Percentiles rank a stretch among this genome's conserved stretches.
Conservation (phyloP, 1,140 invertebrate genomes). For the Ctenoplectra terminalis region DNA sequence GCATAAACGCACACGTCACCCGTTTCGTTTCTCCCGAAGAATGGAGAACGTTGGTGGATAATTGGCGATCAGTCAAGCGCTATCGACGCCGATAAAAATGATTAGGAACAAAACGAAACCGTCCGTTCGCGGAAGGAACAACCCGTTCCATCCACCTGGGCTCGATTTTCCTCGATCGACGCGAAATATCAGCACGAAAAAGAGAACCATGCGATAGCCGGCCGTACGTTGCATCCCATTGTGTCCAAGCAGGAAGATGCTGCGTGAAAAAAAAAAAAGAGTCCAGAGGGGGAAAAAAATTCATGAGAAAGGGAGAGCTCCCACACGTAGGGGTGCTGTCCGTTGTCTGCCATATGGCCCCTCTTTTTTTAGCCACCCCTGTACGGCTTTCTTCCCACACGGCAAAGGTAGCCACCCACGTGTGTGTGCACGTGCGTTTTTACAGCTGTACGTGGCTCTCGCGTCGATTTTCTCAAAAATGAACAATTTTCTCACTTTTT, state of each 20-base stretch:
- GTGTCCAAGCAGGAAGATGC: conserved; percentile 62
- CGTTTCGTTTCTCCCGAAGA: not conserved
- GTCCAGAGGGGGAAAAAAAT: conserved; percentile 46
- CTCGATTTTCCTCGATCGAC: conserved; percentile 23
- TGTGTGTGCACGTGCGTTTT: conserved; percentile 29
- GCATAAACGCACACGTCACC: not conserved
- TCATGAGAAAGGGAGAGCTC: conserved; percentile 72
- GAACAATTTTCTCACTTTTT: no score
- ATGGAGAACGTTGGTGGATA: not conserved
- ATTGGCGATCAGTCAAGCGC: conserved; percentile 33
- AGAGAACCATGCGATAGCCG: no score
- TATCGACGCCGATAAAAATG: conserved; percentile 17
- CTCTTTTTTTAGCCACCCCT: conserved; percentile 74
- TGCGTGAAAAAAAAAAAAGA: conserved; percentile 37
- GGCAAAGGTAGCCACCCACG: conserved; percentile 56
- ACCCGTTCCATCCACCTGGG: not conserved
- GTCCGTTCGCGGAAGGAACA: not conserved
- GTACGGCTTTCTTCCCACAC: conserved; percentile 66
- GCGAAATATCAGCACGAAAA: not conserved
- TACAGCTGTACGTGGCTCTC: conserved; percentile 7
- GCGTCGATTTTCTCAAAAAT: conserved; percentile 17
- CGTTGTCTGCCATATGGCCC: conserved; percentile 79
- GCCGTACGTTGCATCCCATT: conserved; percentile 19
- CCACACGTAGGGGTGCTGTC: conserved; percentile 71
- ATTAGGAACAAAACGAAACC: conserved; percentile 30